Conservation (phyloP, 30 jellyfish, hydroid and myxozoan species). For the Turritopsis dohrnii region DNA sequence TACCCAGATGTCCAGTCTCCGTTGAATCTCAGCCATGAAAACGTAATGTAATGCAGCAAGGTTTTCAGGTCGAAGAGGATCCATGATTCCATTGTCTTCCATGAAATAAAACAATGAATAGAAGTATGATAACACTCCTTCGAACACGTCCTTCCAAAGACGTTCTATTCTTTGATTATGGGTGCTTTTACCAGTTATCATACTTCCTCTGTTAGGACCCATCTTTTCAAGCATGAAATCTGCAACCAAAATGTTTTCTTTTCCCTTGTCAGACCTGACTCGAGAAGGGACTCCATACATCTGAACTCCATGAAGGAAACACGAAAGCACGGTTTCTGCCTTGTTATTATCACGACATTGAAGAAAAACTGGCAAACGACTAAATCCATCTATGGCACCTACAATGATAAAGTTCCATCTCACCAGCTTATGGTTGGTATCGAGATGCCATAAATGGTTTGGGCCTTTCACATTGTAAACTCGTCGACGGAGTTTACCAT, state of each 20-base stretch:
- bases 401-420: too few species aligned
- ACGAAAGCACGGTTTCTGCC: conserved; percentile 25
- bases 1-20: conserved; percentile 16
- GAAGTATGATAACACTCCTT: too few species aligned
- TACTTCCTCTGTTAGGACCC: conserved; percentile 41
- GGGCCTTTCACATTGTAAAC: conserved; percentile 47
- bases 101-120: too few species aligned
- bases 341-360: conserved; percentile 32
- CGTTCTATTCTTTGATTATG: too few species aligned
- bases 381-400: conserved; percentile 54
- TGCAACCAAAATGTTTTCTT: conserved; percentile 39
- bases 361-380: conserved; percentile 34
- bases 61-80: conserved; percentile 23
- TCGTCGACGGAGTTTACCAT: conserved; percentile 26
- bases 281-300: too few species aligned
- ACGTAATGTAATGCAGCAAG: conserved; percentile 1
- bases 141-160: too few species aligned
- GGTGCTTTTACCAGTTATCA: conserved; percentile 44
- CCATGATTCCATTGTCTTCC: conserved; percentile 35
- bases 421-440: too few species aligned
- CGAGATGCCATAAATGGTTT: too few species aligned
- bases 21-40: background rate
- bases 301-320: too few species aligned
- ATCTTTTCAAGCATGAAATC: conserved; percentile 27
- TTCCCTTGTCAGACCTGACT: too few species aligned